A percentile compares a stretch with the other conserved stretches of the same genome.
Evolutionary conservation across 2,113 vertebrate genomes (phyloP).

Genomic region (Trematocara macrostoma): DNA sequence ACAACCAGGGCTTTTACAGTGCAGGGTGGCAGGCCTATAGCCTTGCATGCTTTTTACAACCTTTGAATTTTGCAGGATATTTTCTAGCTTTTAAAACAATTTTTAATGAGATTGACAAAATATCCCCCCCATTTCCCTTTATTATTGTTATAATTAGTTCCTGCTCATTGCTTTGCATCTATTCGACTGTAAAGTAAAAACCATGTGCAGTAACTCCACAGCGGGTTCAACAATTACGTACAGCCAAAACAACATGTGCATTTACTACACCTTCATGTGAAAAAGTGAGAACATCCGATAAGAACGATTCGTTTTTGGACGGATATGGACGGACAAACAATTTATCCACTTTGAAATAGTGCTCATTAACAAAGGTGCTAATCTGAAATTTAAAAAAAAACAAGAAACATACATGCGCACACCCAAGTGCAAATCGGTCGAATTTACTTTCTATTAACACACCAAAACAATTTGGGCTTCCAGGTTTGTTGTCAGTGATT

Average conservation of each 20-base stretch:
- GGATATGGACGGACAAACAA: neutral
- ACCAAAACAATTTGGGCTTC: neutral
- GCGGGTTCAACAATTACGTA: slow-evolving; percentile 23
- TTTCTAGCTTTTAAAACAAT: slow-evolving; percentile 55
- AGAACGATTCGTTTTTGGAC: neutral
- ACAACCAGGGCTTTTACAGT: slow-evolving; percentile 45
- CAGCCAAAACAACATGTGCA: slow-evolving; percentile 17
- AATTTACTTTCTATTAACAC: neutral
- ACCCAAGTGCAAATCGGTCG: neutral
- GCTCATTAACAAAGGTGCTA: neutral
- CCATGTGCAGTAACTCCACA: neutral
- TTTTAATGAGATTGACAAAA: slow-evolving; percentile 15
- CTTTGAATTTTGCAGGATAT: slow-evolving; percentile 26
- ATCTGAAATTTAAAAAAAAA: neutral
- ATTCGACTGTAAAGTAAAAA: neutral
- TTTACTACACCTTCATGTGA: neutral
- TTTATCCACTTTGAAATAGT: neutral
- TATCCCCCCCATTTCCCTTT: neutral
- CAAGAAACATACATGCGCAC: neutral
- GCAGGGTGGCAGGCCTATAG: slow-evolving; percentile 32
- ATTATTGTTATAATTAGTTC: neutral
- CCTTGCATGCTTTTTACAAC: slow-evolving; percentile 57
- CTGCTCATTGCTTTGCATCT: neutral
- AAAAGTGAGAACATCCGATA: neutral
- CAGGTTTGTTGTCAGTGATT: neutral